Evolutionary conservation across 2,797 vertebrate genomes (phyloP).

Genomic region (Argentina silus): DNA sequence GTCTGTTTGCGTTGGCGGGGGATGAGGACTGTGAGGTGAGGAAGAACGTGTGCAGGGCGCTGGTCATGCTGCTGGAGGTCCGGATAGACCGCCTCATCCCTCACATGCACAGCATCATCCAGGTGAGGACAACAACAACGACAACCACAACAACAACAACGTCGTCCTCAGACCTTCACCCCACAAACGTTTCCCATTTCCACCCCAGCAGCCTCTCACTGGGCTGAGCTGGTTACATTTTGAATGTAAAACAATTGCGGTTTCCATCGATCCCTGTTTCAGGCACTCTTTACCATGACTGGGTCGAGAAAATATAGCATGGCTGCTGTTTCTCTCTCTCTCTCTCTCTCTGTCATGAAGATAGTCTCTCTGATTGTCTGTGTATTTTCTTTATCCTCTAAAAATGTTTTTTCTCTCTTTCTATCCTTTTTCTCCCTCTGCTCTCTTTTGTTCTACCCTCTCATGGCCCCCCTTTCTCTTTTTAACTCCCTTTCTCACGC

Average conservation of each 20-base stretch:
- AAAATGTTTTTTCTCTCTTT: background rate
- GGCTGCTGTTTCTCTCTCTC: background rate
- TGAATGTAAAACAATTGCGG: no score
- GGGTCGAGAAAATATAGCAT: no score
- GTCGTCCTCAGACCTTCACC: background rate
- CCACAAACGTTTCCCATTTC: background rate
- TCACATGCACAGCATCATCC: conserved; percentile 97
- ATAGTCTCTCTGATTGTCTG: background rate
- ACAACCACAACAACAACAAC: no score
- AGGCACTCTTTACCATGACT: no score
- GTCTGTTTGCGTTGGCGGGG: conserved; percentile 90
- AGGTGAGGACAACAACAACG: conserved; percentile 75
- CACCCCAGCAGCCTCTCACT: background rate
- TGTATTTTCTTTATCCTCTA: background rate
- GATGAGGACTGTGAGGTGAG: conserved; percentile 93
- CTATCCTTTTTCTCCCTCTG: background rate
- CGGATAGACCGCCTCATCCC: conserved; percentile 94
- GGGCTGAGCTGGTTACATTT: no score
- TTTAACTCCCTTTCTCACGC: background rate
- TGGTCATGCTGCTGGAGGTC: conserved; percentile 95
- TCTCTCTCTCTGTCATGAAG: background rate
- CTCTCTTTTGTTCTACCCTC: background rate
- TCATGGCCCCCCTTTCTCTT: background rate
- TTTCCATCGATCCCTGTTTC: no score
- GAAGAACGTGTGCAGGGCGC: conserved; percentile 93